Base-by-base conservation (phyloP, 2,888 invertebrate species). In the Drosophila dives region DNA sequence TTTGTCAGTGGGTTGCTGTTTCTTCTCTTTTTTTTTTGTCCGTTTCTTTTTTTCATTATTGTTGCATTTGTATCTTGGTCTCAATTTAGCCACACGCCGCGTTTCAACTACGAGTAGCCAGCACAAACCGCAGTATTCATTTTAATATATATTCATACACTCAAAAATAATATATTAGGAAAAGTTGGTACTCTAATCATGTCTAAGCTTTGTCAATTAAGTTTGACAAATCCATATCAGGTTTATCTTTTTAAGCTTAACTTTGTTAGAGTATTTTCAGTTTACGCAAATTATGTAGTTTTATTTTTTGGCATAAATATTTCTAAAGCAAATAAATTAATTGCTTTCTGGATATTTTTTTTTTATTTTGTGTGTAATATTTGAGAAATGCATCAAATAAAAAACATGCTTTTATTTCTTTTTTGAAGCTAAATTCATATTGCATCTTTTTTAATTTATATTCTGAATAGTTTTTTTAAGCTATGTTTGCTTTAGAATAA, bases 71-170 rank as follows among this genome's bases (percentile, higher is more conserved):
- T 64, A 60, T 58, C 48, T 67, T 62, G 65, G 62, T 60, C 68
- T 81, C 83, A 86, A 81, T 83, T 86, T 68, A 84, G 79, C 60
- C 87, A 81, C 85, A 79, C 86, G 83, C 86, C 86, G 88, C 67
- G 68, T 75, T 75, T 87, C 86, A 83, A 86, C 86, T 86, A 81
- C 64, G 32, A 54, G 58, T 40, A n/a, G 34, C 42, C 50, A 49
- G 20, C n/a, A 49, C n/a, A 49, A 48, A 48, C 60, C 36, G 23
- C 64, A 56, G 36, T 61, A 56, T 36, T 15, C 51, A 50, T 29
- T n/a, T 32, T 11, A 10, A 60, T 74, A 42, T 51, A 34, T 23
- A 8, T 23, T 8, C 8, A 23, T 45, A 15, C 45, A 45, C 45
- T 45, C 23, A 15, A 15, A 23, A 8, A 8, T 4, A 1, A n/a